These are phyloP conservation scores for Perizoma affinitatum DNA, from an alignment of 2,888 invertebrate genomes.

Conservation along the genomic window DNA sequence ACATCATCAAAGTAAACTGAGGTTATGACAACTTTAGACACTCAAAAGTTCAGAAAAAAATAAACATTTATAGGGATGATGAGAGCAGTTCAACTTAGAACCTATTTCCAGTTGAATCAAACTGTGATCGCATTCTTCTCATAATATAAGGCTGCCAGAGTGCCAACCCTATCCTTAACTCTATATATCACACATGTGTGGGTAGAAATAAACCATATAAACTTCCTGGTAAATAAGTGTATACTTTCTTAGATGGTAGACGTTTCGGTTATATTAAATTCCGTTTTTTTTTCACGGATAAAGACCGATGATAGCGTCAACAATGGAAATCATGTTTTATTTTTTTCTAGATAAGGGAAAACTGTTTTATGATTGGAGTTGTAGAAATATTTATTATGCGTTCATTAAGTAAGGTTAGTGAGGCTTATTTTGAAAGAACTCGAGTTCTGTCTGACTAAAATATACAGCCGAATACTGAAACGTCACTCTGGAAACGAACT, in stretches of 20 bases:
- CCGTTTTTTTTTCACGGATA: slow-evolving; percentile 66
- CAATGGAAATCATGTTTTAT: slow-evolving; percentile 71
- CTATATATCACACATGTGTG: slow-evolving; percentile 58
- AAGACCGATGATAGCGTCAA: slow-evolving; percentile 62
- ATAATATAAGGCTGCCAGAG: slow-evolving; percentile 6
- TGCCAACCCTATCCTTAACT: slow-evolving; percentile 36
- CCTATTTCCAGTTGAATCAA: no score
- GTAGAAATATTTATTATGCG: slow-evolving; percentile 4
- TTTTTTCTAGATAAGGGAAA: slow-evolving; percentile 44
- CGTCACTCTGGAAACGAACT: no score
- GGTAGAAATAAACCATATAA: slow-evolving; percentile 72
- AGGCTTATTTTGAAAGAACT: no score
- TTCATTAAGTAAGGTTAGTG: no score
- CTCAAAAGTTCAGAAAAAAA: no score
- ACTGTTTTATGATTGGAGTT: slow-evolving; percentile 53
- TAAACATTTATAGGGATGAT: no score
- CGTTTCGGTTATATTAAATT: slow-evolving; percentile 79
- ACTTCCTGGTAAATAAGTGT: slow-evolving; percentile 81
- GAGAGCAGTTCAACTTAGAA: no score
- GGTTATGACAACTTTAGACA: no score
- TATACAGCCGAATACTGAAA: no score
- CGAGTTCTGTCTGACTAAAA: no score
- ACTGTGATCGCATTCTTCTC: no score
- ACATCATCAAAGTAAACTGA: no score
- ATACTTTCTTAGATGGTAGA: slow-evolving; percentile 74